Conservation (phyloP, 2,797 vertebrate species). For the Dromococcyx pavoninus region DNA sequence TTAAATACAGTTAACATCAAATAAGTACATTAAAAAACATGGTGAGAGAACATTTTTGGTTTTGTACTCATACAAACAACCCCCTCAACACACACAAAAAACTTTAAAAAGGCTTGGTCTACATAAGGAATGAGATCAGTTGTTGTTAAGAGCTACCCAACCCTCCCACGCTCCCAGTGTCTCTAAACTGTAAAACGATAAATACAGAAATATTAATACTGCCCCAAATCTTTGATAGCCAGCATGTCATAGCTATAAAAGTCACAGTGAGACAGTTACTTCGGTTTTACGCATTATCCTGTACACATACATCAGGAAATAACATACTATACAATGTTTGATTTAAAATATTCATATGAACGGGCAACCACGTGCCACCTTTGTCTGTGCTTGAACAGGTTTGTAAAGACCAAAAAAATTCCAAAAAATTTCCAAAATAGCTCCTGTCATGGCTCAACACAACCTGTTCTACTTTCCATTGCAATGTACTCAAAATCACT, state of each 20-base stretch:
- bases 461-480: background rate
- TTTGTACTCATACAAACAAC: background rate
- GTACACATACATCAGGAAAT: background rate
- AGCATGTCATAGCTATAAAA: background rate
- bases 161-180: background rate
- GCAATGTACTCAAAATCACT: background rate
- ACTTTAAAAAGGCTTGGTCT: background rate
- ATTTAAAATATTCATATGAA: background rate
- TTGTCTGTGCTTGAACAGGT: background rate
- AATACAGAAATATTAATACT: background rate
- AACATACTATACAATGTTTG: background rate
- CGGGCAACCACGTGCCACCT: background rate
- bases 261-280: background rate
- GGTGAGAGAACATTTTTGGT: constrained; percentile 3
- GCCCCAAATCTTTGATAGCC: background rate
- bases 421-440: background rate
- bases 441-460: background rate
- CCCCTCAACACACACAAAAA: background rate
- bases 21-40: background rate
- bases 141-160: background rate
- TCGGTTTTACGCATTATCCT: background rate
- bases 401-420: background rate
- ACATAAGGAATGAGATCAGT: background rate
- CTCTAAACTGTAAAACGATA: background rate
- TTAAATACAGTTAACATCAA: constrained; percentile 31